Evolutionary conservation across 2,797 vertebrate species (phyloP), one percentile per base, ranked within the genome.

Genomic region (Lerista edwardsae): DNA sequence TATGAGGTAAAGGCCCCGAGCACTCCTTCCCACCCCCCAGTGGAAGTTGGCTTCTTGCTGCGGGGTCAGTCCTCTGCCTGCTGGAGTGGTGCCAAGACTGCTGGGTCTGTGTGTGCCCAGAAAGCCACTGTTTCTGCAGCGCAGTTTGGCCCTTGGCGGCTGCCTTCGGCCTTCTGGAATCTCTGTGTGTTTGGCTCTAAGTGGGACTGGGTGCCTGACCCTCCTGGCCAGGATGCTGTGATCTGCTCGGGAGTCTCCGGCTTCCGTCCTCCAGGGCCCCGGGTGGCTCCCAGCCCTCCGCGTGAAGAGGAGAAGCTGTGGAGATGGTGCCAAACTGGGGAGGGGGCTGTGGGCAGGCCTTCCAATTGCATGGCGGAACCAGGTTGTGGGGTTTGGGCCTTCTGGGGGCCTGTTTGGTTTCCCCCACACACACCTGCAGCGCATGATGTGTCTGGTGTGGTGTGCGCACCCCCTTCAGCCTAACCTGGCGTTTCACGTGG

Each of bases 1-100:
- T 99, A 98, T 0, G 98, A 99, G 98, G 98, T 99, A 91, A 88
- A 51, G 82, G 5, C 19, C 17, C 1, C 0, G 0, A 19, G 17
- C 25, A 0, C 0, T n/a, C 61, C 73, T 67, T 31, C 15, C 57
- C 80, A 15, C 9, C 5, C 62, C 51, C 71, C 39, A 4, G 51
- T 15, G 21, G 10, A 8, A 0, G 25, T 14, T 31, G 82, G n/a
- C 27, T 7, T 0, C 0, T 15, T 19, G 31, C 1, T 0, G 25
- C 34, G 29, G 29, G 19, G 8, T 5, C 11, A 79, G 25, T 67
- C 55, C 0, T 65, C 39, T 68, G 51, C 85, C 29, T 10, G 21
- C 29, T 8, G 23, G n/a, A 61, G 55, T 25, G 1, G 1, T 31
- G 23, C 59, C 5, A 2, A 61, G 59, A 61, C 4, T 2, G 47